Evolutionary conservation across 2,888 invertebrate genomes (phyloP).

Genomic region (Oxyteleia sp.): DNA sequence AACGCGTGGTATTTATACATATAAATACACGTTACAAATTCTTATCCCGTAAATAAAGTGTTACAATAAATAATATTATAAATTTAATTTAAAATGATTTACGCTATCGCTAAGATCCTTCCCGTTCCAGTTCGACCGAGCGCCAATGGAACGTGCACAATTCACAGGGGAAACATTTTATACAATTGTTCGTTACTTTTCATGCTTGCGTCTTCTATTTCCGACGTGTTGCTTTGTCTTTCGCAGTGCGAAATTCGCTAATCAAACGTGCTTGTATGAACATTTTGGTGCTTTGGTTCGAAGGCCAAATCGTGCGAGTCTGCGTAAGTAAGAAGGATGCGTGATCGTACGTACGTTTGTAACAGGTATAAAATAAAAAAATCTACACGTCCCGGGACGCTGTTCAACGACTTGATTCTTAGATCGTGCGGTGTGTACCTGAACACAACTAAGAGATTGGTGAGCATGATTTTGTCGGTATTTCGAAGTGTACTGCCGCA

Average conservation of each 20-base stretch:
- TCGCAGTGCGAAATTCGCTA: constrained; percentile 35
- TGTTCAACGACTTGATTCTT: constrained; percentile 58
- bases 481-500: constrained; percentile 46
- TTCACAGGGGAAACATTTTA: constrained; percentile 47
- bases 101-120: constrained; percentile 62
- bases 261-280: constrained; percentile 35
- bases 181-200: constrained; percentile 41
- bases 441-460: constrained; percentile 64
- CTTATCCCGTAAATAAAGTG: constrained; percentile 61
- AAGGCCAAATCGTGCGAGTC: constrained; percentile 69
- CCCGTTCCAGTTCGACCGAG: constrained; percentile 25
- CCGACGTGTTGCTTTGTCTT: constrained; percentile 3
- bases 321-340: constrained; percentile 54
- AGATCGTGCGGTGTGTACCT: constrained; percentile 52
- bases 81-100: constrained; percentile 59
- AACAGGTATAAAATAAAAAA: constrained; percentile 65
- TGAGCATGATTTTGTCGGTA: constrained; percentile 65
- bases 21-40: constrained; percentile 69
- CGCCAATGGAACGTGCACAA: constrained; percentile 24
- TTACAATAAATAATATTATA: constrained; percentile 70
- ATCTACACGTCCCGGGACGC: constrained; percentile 46
- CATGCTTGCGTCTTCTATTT: too few relatives aligned
- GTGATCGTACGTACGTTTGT: constrained; percentile 37
- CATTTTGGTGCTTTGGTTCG: constrained; percentile 50
- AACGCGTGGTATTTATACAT: constrained; percentile 68